A percentile compares a stretch with the other conserved stretches of the same genome.
These are phyloP conservation scores for Xenopus petersii DNA, from an alignment of 2,797 vertebrate genomes.

Conservation along the genomic window DNA sequence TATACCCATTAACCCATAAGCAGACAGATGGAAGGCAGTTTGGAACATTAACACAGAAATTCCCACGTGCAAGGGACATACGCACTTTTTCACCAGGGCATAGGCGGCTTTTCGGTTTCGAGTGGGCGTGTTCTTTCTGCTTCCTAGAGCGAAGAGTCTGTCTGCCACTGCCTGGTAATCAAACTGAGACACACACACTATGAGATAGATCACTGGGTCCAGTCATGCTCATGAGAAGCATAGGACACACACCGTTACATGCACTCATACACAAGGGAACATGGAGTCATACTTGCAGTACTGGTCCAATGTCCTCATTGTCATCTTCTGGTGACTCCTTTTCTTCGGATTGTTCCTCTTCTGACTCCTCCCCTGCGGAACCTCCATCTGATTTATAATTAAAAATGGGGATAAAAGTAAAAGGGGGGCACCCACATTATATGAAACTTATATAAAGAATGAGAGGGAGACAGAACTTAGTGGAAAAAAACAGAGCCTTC, in stretches of 20 bases:
- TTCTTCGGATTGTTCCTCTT: slow-evolving; percentile 21
- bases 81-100: slow-evolving; percentile 60
- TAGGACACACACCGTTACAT: too few species aligned
- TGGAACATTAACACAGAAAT: slow-evolving; percentile 11
- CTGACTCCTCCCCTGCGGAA: slow-evolving; percentile 10
- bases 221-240: too few species aligned
- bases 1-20: too few species aligned
- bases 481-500: slow-evolving; percentile 3
- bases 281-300: slow-evolving; percentile 76
- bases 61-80: neutral
- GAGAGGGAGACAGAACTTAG: neutral
- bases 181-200: slow-evolving; percentile 66
- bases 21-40: too few species aligned
- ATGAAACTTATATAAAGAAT: neutral
- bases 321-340: neutral
- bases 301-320: slow-evolving; percentile 56
- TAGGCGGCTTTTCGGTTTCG: slow-evolving; percentile 79
- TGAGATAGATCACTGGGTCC: too few species aligned
- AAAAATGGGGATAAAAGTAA: neutral
- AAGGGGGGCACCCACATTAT: neutral
- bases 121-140: slow-evolving; percentile 64
- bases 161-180: slow-evolving; percentile 80
- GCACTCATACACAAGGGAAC: too few species aligned
- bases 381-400: too few species aligned
- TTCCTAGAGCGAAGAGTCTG: slow-evolving; percentile 73